A percentile compares a stretch with the other conserved stretches of the same genome.
phyloP scores from a whole-genome alignment of 2,797 vertebrate species.

The Vespertilio murinus region DNA sequence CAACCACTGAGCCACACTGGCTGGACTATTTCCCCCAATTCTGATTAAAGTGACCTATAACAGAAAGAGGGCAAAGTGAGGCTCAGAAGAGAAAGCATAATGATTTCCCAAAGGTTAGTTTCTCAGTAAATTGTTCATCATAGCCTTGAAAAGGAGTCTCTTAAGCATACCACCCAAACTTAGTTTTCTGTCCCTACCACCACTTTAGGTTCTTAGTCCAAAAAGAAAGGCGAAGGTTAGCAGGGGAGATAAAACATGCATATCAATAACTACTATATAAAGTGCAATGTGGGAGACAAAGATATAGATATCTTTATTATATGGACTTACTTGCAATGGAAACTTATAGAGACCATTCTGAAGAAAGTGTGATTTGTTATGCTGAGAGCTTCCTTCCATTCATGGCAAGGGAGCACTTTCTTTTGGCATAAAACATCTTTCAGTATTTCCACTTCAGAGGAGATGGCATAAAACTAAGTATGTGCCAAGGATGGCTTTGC shows the following conservation, averaged over 20 bases:
- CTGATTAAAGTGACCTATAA: neutral
- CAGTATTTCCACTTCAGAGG: constrained; percentile 35
- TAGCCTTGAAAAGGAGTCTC: neutral
- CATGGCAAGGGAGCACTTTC: neutral
- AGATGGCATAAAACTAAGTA: constrained; percentile 30
- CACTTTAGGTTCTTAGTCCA: neutral
- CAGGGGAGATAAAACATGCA: neutral
- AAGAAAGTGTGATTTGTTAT: neutral
- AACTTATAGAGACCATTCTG: neutral
- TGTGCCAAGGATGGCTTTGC: neutral
- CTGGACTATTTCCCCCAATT: neutral
- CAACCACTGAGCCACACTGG: too few species aligned
- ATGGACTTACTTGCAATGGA: neutral
- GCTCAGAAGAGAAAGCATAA: neutral
- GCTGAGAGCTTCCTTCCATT: neutral
- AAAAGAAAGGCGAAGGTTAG: neutral
- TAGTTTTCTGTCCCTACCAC: neutral
- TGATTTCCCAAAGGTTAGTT: neutral
- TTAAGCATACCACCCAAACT: neutral
- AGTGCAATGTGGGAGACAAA: neutral
- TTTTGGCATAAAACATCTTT: constrained; percentile 29
- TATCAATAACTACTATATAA: neutral
- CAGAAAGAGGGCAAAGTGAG: neutral
- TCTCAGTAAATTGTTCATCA: neutral
- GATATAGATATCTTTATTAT: neutral